Conservation (phyloP, 2,888 invertebrate genomes). For the Meganola albula region DNA sequence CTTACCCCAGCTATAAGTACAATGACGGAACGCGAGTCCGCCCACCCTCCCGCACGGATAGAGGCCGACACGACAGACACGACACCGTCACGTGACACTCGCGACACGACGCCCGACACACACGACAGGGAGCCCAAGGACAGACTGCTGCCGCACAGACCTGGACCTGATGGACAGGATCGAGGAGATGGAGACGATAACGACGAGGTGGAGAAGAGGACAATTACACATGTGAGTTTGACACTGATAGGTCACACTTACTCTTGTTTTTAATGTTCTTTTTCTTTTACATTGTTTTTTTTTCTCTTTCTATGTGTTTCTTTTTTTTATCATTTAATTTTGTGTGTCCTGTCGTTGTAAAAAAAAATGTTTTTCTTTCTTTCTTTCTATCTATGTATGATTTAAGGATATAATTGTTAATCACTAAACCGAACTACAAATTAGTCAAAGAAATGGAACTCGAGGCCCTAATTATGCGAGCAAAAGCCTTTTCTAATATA, state of each 20-base stretch:
- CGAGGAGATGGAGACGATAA: conserved; percentile 25
- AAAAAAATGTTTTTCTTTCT: no score
- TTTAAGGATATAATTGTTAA: no score
- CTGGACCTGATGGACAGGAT: conserved; percentile 50
- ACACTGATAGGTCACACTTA: no score
- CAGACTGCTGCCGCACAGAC: conserved; percentile 39
- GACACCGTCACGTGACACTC: conserved; percentile 23
- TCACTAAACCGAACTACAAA: no score
- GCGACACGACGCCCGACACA: neutral
- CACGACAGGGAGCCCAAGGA: conserved; percentile 18
- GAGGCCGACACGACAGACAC: conserved; percentile 25
- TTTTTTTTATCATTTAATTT: no score
- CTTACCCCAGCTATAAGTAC: conserved; percentile 83
- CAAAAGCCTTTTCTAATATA: no score
- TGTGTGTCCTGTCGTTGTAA: no score
- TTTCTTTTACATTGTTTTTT: neutral
- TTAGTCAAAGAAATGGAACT: no score
- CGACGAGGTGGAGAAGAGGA: conserved; percentile 21
- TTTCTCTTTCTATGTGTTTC: no score
- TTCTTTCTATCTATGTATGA: no score
- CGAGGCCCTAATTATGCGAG: no score
- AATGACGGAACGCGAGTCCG: conserved; percentile 97
- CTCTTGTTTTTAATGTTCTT: no score
- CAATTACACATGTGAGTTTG: conserved; percentile 35
- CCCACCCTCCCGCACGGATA: conserved; percentile 80